Evolutionary conservation across 2,113 vertebrate species (phyloP), one percentile per base, ranked within the genome.

Genomic region (Tapirus terrestris): DNA sequence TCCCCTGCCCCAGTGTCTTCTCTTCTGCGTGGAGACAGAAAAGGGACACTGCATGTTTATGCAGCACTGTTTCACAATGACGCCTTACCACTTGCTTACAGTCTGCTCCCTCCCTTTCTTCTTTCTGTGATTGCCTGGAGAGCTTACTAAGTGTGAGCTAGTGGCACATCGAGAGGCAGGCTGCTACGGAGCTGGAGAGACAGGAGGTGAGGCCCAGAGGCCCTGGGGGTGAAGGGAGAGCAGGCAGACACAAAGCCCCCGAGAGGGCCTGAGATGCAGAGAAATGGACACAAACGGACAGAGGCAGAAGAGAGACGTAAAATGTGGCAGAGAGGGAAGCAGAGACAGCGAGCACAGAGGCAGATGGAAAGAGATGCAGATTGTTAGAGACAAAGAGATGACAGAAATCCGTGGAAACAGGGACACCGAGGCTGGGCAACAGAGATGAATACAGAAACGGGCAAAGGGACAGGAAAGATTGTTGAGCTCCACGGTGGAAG

Each of bases 21-120:
- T 80, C 65, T 83, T 72, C 85, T 94, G 76, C 89, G 77, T 61
- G 85, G n/a, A 72, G 60, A 85, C 63, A 77, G 27, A 77, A 92
- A 76, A 87, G 70, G 48, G 58, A 87, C 96, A 93, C 96, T 94
- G 94, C 6, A 13, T 20, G 36, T 81, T 96, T 96, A 76, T 90
- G 75, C 96, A 65, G 86, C 0, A 31, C 27, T 16, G 56, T 87
- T 48, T 79, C 86, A 23, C 5, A 4, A 67, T 16, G 25, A 21
- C 7, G 14, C 58, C 79, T 76, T 16, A 7, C 53, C 68, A 13
- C 96, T 93, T 63, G 82, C 95, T 45, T 81, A 58, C 3, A 29
- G 67, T 31, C 43, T 0, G 2, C 81, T 68, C 76, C 67, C 77
- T 63, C 75, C 72, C 72, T 53, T 39, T 61, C 85, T 94, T 56